These are phyloP conservation scores for Miniopterus natalensis DNA, from an alignment of 2,113 vertebrate genomes.

Conservation along the genomic window DNA sequence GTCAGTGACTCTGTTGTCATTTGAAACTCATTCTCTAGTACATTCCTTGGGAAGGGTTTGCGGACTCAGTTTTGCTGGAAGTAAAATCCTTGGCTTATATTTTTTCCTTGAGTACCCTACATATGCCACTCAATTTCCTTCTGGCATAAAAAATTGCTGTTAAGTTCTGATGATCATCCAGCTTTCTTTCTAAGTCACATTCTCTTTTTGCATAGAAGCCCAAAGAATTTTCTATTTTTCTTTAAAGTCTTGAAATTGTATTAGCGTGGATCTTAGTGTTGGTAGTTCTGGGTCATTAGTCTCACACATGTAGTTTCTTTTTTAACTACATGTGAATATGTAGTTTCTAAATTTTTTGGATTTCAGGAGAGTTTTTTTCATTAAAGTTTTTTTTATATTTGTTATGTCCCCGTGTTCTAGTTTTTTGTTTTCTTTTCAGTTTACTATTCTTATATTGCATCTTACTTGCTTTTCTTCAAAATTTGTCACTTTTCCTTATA, in stretches of 20 bases:
- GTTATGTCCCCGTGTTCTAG: neutral
- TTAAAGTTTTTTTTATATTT: neutral
- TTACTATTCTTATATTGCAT: neutral
- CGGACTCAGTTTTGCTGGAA: neutral
- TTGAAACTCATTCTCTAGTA: neutral
- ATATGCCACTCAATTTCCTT: neutral
- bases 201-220: slow-evolving; percentile 21
- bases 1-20: neutral
- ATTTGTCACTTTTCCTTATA: neutral
- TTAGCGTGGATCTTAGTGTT: neutral
- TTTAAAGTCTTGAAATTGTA: neutral
- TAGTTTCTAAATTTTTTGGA: neutral
- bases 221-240: neutral
- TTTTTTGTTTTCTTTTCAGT: neutral
- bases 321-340: neutral
- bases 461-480: slow-evolving; percentile 7
- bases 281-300: neutral
- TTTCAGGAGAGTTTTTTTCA: neutral
- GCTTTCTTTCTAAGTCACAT: neutral
- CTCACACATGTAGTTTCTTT: neutral
- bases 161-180: neutral
- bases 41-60: neutral
- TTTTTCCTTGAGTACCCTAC: neutral
- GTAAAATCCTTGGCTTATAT: neutral
- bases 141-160: neutral